Evolutionary conservation across 2,113 vertebrate genomes (phyloP), one percentile per base, ranked within the genome.

Genomic region (Periophthalmodon schlosseri): DNA sequence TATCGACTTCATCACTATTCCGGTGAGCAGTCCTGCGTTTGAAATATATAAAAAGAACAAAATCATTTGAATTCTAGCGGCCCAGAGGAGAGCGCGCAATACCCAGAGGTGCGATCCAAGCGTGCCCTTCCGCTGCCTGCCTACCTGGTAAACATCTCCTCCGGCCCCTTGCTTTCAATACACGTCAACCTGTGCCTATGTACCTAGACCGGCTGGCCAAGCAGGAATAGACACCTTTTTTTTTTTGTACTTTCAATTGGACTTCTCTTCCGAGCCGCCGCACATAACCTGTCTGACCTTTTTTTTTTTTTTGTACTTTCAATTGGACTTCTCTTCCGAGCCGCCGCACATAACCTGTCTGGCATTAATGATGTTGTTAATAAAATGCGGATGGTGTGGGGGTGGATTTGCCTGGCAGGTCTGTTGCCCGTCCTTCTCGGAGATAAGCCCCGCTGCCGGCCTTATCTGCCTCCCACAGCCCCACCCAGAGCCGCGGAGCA

Each of bases 111-210:
- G 95, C 96, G 95, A 96, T 96, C 95, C 95, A 94, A 94, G 95
- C 95, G 94, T 93, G 94, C 95, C 96, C 95, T 96, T 96, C 97
- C 93, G 94, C 94, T 95, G 95, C 93, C 96, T 96, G 95, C 93
- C 93, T 96, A 95, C 95, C 96, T 95, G 95, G 95, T 96, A 97
- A 97, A 97, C 95, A 97, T 96, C 96, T 96, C 96, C 95, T 95
- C 95, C 94, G 96, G 95, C 85, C 95, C 95, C 95, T 95, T 94
- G 95, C 95, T 97, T 91, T 96, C 95, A 95, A 95, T 96, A 96
- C 95, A 95, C 94, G 95, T 95, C 96, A 96, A 94, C 94, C 93
- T 93, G 93, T 94, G 94, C 94, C 94, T 82, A 74, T 94, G 95
- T 96, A 95, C 94, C 83, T 73, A 84, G 78, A 75, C 84, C 49